Evolutionary conservation across 2,113 vertebrate genomes (phyloP).

Genomic region (Phrynosoma blainvillii): DNA sequence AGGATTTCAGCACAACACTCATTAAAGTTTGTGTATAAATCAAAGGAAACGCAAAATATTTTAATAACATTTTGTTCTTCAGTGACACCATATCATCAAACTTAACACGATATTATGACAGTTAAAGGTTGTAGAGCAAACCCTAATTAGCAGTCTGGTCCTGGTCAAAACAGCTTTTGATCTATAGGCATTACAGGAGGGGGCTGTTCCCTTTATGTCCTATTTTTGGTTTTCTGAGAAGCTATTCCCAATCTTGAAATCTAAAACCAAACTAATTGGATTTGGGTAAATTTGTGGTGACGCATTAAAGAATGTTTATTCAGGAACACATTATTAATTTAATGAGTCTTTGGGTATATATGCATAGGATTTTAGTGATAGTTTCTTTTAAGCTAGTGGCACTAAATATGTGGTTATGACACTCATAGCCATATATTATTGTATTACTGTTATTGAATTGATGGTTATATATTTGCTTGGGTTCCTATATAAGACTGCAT

Average conservation of each 20-base stretch:
- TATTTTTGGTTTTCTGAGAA: too few species aligned
- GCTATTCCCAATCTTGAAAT: too few species aligned
- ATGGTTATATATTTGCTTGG: too few species aligned
- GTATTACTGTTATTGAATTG: too few species aligned
- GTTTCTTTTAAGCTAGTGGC: not conserved
- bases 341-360: not conserved
- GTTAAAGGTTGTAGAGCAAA: too few species aligned
- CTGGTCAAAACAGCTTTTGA: not conserved
- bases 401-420: not conserved
- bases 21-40: not conserved
- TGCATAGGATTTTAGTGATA: not conserved
- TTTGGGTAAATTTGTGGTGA: too few species aligned
- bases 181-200: too few species aligned
- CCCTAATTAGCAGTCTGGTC: not conserved
- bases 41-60: not conserved
- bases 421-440: too few species aligned
- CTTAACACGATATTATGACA: not conserved
- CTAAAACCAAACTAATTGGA: too few species aligned
- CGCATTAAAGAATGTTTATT: not conserved
- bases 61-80: not conserved
- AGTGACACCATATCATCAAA: not conserved
- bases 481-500: too few species aligned
- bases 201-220: too few species aligned
- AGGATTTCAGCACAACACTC: not conserved
- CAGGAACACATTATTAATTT: not conserved